Base-by-base conservation (phyloP, 2,113 vertebrate genomes). In the Gasterosteus nipponicus region DNA sequence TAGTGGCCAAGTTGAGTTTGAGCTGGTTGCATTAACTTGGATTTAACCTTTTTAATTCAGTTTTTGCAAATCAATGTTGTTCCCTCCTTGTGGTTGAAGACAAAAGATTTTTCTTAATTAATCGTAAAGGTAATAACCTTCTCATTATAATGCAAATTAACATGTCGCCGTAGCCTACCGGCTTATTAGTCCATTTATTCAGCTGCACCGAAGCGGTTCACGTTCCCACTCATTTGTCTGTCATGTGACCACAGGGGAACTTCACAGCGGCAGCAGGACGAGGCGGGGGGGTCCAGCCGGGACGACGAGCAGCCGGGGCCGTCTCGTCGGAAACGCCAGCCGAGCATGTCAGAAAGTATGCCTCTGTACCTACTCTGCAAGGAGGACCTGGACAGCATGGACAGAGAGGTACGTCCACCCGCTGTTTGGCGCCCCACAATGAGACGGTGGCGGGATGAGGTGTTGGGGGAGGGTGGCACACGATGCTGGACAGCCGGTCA, bases 351-450 rank as follows among this genome's bases (percentile, higher is more conserved):
- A 0, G 98, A 99, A 89, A 93, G 94, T 0, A 96, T 98, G 96
- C 98, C 98, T 2, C 95, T 99, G 3, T 99, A 99, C 93, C 98
- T 95, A 0, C 93, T 99, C 0, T 99, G 97, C 92, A 99, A 97
- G 92, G 98, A 99, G 88, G 98, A 99, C 73, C 92, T 99, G 66
- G 98, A 99, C 10, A 98, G 97, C 92, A 99, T 99, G 98, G 98
- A 99, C 91, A 98, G 92, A 92, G 98, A 99, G 96, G 98, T 99
- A 29, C 22, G 33, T 33, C 33, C 33, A 33, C 33, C 33, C 33
- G 33, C 33, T 33, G 33, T 33, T 33, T 33, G 33, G 33, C 33
- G 33, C 5, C 33, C 33, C 33, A 33, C 33, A 33, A 33, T 4
- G 33, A 4, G 5, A 33, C 33, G 33, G 33, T 1, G 33, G 33